These are phyloP conservation scores for Phortica variegata DNA, from an alignment of 1,140 invertebrate species.

Conservation along the genomic window DNA sequence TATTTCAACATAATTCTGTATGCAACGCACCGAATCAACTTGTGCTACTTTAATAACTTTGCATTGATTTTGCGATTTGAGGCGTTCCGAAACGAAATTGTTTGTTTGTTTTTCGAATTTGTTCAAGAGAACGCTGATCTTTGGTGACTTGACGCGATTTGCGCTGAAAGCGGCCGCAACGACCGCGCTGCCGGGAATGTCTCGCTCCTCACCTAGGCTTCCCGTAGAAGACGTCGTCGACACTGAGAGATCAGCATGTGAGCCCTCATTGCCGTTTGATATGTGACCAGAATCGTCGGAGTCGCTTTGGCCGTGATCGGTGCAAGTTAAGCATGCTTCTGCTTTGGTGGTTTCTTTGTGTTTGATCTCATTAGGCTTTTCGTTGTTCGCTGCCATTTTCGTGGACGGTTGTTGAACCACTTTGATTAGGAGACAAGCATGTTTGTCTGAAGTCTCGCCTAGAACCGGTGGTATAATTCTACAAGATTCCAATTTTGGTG, in stretches of 20 bases:
- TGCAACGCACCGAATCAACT: constrained; percentile 45
- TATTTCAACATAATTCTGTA: constrained; percentile 51
- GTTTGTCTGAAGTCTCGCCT: constrained; percentile 47
- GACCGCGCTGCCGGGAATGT: too few relatives aligned
- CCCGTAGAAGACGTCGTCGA: constrained; percentile 30
- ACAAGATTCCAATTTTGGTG: constrained; percentile 45
- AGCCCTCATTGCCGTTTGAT: too few relatives aligned
- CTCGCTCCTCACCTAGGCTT: constrained; percentile 33
- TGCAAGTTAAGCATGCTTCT: constrained; percentile 15
- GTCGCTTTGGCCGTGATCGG: constrained; percentile 41
- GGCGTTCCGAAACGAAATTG: too few relatives aligned
- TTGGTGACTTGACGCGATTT: constrained; percentile 25
- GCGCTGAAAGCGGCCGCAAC: background rate
- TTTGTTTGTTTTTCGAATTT: constrained; percentile 37
- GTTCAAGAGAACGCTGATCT: constrained; percentile 37
- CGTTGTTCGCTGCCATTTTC: too few relatives aligned
- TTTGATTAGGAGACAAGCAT: constrained; percentile 44
- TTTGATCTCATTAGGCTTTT: background rate
- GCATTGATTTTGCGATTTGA: constrained; percentile 9
- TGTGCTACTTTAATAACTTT: constrained; percentile 32
- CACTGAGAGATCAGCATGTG: too few relatives aligned
- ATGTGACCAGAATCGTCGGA: constrained; percentile 78
- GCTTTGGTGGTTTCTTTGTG: constrained; percentile 1
- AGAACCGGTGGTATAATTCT: constrained; percentile 51
- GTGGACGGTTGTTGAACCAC: constrained; percentile 26